Percentiles rank a stretch among this genome's conserved stretches.
These are phyloP conservation scores for Diadumene lineata DNA, from an alignment of 92 coral and sea anemone species.

Conservation along the genomic window DNA sequence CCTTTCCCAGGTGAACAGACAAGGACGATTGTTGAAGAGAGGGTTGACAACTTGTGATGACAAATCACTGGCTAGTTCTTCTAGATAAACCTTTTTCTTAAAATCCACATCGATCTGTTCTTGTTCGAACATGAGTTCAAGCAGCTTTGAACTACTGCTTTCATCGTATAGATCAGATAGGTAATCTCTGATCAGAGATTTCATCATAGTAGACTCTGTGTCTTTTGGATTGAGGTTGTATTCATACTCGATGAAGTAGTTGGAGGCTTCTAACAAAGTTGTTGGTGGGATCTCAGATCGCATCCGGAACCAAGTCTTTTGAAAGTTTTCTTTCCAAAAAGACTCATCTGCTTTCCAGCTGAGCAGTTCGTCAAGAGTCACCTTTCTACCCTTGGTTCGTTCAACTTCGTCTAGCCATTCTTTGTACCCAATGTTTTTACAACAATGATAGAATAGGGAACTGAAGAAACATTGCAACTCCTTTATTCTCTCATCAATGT, in stretches of 20 bases:
- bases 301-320: slow-evolving; percentile 2
- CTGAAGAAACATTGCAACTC: not conserved
- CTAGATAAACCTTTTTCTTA: not conserved
- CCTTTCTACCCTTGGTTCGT: no score
- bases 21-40: not conserved
- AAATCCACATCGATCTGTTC: not conserved
- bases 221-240: not conserved
- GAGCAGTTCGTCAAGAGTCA: not conserved
- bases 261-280: not conserved
- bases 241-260: not conserved
- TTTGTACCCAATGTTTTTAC: slow-evolving; percentile 9
- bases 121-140: not conserved
- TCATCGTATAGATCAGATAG: not conserved
- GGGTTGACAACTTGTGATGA: not conserved
- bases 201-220: not conserved
- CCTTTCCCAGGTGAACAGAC: not conserved
- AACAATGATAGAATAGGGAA: slow-evolving; percentile 4
- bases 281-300: not conserved
- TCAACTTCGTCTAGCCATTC: slow-evolving; percentile 9
- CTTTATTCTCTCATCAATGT: no score
- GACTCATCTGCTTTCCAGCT: slow-evolving; percentile 26
- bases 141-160: not conserved
- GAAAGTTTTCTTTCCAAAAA: slow-evolving; percentile 13
- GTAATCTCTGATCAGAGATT: not conserved
- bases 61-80: not conserved